Conservation (phyloP, 1,140 invertebrate genomes). For the Ceratitis capitata region DNA sequence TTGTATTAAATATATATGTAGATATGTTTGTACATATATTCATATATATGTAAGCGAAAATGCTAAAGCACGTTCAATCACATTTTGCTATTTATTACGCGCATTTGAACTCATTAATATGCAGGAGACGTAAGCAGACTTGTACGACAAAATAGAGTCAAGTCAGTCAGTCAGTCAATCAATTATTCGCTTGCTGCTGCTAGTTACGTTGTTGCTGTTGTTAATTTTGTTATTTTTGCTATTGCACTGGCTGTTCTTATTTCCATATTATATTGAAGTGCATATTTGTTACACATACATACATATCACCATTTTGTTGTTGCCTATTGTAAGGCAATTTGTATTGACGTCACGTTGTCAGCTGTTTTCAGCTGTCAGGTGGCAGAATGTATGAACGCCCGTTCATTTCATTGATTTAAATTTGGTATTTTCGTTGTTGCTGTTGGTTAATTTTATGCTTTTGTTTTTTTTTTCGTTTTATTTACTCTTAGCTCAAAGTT, state of each 20-base stretch:
- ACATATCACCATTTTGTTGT: neutral
- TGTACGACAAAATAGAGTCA: conserved; percentile 7
- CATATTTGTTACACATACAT: neutral
- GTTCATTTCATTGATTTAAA: conserved; percentile 1
- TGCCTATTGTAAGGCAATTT: neutral
- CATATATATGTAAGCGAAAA: too few relatives aligned
- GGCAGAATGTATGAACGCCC: neutral
- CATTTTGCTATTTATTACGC: conserved; percentile 21
- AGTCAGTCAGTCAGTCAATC: conserved; percentile 24
- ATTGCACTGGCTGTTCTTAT: conserved; percentile 2
- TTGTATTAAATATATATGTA: neutral
- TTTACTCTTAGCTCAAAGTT: too few relatives aligned
- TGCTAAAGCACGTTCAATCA: conserved; percentile 4
- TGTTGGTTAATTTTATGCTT: neutral
- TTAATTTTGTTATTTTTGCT: neutral
- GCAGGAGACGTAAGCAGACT: neutral
- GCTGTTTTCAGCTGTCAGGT: conserved; percentile 21
- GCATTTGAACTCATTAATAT: neutral
- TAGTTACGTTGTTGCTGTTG: neutral
- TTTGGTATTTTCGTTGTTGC: neutral
- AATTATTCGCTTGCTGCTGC: neutral
- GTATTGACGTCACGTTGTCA: conserved; percentile 36
- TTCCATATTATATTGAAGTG: neutral
- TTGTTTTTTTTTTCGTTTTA: neutral
- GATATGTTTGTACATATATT: too few relatives aligned